Conservation (phyloP, 2,113 vertebrate genomes). For the Ptilonorhynchus violaceus region DNA sequence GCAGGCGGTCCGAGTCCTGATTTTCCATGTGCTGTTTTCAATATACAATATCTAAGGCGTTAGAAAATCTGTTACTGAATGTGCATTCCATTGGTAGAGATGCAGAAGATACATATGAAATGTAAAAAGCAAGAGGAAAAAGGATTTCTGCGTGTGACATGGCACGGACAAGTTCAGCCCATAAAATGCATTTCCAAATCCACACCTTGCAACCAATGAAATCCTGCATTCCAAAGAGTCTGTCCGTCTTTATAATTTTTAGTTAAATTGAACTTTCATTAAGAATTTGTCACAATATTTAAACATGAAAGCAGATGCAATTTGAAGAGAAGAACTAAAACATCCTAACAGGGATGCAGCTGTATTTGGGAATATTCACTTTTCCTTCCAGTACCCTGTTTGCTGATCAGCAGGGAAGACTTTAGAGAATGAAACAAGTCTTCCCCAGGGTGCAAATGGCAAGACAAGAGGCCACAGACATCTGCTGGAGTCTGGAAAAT, state of each 20-base stretch:
- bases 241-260: not conserved
- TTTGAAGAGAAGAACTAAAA: not conserved
- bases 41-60: not conserved
- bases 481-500: not conserved
- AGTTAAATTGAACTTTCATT: not conserved
- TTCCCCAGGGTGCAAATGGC: not conserved
- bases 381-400: not conserved
- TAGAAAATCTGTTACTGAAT: not conserved
- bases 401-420: not conserved
- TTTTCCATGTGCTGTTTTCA: not conserved
- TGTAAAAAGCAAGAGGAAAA: not conserved
- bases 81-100: not conserved
- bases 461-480: not conserved
- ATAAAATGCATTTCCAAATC: not conserved
- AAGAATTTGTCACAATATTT: conserved; percentile 32
- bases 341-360: not conserved
- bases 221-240: not conserved
- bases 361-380: not conserved
- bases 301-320: not conserved
- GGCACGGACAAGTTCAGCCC: not conserved
- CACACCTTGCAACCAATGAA: not conserved
- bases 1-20: not conserved
- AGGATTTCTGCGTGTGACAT: not conserved
- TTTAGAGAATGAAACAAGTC: not conserved
- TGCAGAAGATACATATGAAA: not conserved